Conservation (phyloP, 2,888 invertebrate species). For the Drosophila engyochracea region DNA sequence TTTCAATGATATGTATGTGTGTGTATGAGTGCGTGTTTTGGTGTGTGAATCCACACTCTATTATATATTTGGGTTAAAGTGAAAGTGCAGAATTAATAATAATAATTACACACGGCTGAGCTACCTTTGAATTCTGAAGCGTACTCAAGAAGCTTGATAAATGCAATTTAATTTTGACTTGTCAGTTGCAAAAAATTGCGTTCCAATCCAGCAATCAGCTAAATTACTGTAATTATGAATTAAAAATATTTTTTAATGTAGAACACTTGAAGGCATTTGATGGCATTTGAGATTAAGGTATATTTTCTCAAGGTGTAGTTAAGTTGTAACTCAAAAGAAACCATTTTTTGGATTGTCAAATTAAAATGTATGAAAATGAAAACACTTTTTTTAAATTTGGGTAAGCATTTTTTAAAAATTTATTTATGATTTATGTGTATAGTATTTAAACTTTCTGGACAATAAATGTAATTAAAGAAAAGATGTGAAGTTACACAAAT, state of each 20-base stretch:
- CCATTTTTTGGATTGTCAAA: not conserved
- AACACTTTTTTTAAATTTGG: not conserved
- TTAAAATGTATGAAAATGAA: not conserved
- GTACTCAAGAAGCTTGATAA: constrained; percentile 5
- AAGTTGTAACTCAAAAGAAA: not conserved
- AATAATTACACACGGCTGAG: constrained; percentile 9
- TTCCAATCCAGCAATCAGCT: constrained; percentile 4
- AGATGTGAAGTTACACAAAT: constrained; percentile 8
- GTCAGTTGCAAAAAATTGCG: not conserved
- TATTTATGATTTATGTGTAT: not conserved
- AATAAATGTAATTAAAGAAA: not conserved
- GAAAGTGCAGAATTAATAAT: constrained; percentile 74
- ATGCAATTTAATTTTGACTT: constrained; percentile 6
- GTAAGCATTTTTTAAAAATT: not conserved
- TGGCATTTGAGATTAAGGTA: not conserved
- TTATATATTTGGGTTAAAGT: constrained; percentile 67
- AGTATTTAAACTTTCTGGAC: not conserved
- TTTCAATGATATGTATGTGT: constrained; percentile 18
- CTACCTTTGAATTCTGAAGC: constrained; percentile 5
- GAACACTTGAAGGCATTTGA: not conserved
- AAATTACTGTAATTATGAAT: constrained; percentile 8
- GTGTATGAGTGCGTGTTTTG: not conserved
- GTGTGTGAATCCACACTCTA: constrained; percentile 6
- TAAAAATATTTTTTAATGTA: constrained; percentile 1
- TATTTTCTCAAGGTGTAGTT: not conserved